Conservation (phyloP, 53 echinoderm and acorn worm genomes). For the Actinopyga echinites region DNA sequence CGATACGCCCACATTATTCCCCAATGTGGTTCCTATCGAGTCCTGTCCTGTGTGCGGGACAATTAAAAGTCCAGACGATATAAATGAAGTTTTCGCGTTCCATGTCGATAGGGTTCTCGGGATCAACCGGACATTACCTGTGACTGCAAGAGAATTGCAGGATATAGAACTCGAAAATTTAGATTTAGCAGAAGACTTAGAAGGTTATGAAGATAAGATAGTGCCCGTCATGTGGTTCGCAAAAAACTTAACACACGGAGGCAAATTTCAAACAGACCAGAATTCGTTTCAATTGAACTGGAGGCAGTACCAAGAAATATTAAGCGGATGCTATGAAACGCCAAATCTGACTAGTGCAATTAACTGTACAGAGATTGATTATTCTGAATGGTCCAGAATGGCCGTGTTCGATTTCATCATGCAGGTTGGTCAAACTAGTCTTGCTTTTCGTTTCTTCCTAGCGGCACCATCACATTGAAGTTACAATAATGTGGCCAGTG, state of each 20-base stretch:
- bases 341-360: background rate
- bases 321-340: background rate
- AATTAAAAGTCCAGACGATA: background rate
- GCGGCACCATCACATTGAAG: no score
- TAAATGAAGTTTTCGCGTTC: conserved; percentile 28
- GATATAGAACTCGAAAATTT: background rate
- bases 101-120: conserved; percentile 35
- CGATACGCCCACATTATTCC: background rate
- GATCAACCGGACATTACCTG: conserved; percentile 12
- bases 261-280: conserved; percentile 26
- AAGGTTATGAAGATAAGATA: background rate
- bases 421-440: background rate
- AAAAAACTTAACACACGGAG: conserved; percentile 6
- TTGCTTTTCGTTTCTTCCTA: no score
- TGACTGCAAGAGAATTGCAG: background rate
- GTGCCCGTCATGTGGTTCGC: conserved; percentile 31
- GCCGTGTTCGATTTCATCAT: conserved; percentile 38
- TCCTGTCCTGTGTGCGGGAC: conserved; percentile 20
- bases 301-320: conserved; percentile 26
- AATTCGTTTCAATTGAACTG: conserved; percentile 30
- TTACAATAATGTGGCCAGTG: no score
- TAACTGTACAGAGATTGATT: conserved; percentile 2
- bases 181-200: background rate
- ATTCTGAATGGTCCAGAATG: conserved; percentile 39
- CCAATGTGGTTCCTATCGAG: conserved; percentile 1